Evolutionary conservation across 2,113 vertebrate species (phyloP), one percentile per base, ranked within the genome.

Genomic region (Microcebus jonahi): DNA sequence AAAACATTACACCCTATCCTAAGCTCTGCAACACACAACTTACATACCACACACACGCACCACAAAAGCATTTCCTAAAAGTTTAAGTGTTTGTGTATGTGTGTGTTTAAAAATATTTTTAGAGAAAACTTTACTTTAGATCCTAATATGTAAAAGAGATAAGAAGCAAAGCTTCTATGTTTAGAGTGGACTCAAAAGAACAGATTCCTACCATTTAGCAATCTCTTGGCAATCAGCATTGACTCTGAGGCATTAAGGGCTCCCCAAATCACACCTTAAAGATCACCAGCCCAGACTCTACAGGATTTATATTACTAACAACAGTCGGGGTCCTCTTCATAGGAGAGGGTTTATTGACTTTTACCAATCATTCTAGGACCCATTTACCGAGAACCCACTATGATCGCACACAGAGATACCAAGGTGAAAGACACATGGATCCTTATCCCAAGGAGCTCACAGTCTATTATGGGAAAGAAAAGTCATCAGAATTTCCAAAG

Each of bases 401-500:
- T n/a, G 10, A 17, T 85, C 39, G 13, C 21, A n/a, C 25, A 67
- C 9, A 82, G 85, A 88, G 63, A 76, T 2, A 70, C 7, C 6
- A 79, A 59, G 27, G 15, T 1, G 0, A 89, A 83, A 55, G 42
- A 53, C 10, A 83, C 14, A 59, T 2, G 36, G 61, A 68, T 73
- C 15, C 31, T 68, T 8, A 90, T 83, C 14, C n/a, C 71, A 77
- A 88, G 61, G 42, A 27, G 27, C 13, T 70, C 29, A n/a, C 7
- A 55, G 20, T 91, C 86, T 45, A 68, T 31, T 83, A 81, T 17
- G 42, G 45, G 48, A 80, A 67, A 85, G 15, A 65, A 21, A 94
- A 92, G 36, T 90, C 39, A 71, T 31, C 48, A 81, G 65, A 96
- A 83, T 70, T 87, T 84, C 63, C 12, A 31, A 95, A 88, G 29